Conservation (phyloP, 64 coral and sea anemone genomes). For the Exaiptasia diaphana region DNA sequence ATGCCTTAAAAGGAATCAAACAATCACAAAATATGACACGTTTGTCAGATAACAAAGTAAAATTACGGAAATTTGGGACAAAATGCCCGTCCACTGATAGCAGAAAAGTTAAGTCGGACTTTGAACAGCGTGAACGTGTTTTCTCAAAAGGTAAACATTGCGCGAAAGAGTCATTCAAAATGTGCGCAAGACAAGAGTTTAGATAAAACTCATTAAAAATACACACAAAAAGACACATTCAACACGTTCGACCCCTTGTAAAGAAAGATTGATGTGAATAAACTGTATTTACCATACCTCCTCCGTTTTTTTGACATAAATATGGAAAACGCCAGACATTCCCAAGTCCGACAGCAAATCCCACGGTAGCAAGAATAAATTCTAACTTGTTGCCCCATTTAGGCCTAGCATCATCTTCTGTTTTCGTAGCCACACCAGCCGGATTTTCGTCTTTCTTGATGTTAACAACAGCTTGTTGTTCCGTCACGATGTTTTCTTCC, state of each 20-base stretch:
- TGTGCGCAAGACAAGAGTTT: not conserved
- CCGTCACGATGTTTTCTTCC: not conserved
- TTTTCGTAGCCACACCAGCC: too few relatives aligned
- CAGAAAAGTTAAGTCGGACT: too few relatives aligned
- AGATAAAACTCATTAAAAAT: not conserved
- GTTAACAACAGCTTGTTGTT: not conserved
- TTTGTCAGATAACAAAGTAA: too few relatives aligned
- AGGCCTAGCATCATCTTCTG: not conserved
- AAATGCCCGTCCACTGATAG: too few relatives aligned
- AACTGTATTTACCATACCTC: not conserved
- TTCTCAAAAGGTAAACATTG: not conserved
- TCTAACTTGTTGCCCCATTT: not conserved
- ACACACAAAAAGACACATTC: not conserved
- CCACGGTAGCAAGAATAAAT: not conserved
- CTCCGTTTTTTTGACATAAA: slow-evolving; percentile 2
- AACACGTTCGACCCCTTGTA: too few relatives aligned
- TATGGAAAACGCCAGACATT: slow-evolving; percentile 8
- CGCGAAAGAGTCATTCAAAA: not conserved
- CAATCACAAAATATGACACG: too few relatives aligned
- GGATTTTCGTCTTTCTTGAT: not conserved
- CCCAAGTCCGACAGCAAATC: not conserved
- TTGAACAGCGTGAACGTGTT: too few relatives aligned
- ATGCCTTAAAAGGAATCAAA: too few relatives aligned
- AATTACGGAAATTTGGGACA: too few relatives aligned
- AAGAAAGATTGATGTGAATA: too few relatives aligned